Evolutionary conservation across 2,888 invertebrate genomes (phyloP).

Genomic region (Empis stercorea): DNA sequence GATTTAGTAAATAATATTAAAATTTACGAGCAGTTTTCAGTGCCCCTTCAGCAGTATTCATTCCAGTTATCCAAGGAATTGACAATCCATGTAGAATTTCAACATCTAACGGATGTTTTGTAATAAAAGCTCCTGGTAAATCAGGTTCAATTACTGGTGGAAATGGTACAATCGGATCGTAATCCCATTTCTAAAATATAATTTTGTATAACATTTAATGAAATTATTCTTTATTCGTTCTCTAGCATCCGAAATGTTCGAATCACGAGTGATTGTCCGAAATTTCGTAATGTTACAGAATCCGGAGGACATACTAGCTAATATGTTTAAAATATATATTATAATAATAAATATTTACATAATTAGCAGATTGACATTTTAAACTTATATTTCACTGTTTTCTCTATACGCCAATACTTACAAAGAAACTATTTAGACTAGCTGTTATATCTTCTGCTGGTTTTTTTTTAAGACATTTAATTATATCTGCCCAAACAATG

Average conservation of each 20-base stretch:
- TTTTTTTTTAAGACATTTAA: conserved; percentile 49
- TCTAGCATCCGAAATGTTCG: no score
- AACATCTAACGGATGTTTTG: conserved; percentile 42
- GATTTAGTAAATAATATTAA: background rate
- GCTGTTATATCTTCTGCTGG: conserved; percentile 50
- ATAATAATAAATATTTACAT: no score
- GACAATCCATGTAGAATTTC: conserved; percentile 26
- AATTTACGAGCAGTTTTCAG: conserved; percentile 44
- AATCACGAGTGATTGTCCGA: no score
- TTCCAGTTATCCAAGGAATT: conserved; percentile 58
- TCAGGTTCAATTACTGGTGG: conserved; percentile 62
- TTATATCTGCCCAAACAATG: conserved; percentile 35
- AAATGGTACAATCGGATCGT: conserved; percentile 68
- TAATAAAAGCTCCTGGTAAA: conserved; percentile 54
- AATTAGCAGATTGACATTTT: background rate
- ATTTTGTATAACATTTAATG: no score
- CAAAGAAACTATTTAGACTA: conserved; percentile 53
- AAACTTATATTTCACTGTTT: no score
- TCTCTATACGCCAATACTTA: conserved; percentile 40
- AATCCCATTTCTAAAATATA: conserved; percentile 50
- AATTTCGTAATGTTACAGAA: no score
- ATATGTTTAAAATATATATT: no score
- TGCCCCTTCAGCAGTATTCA: conserved; percentile 61
- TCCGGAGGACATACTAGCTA: no score
- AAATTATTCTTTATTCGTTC: no score